Conservation (phyloP, 2,113 vertebrate species). For the Eretmochelys imbricata region DNA sequence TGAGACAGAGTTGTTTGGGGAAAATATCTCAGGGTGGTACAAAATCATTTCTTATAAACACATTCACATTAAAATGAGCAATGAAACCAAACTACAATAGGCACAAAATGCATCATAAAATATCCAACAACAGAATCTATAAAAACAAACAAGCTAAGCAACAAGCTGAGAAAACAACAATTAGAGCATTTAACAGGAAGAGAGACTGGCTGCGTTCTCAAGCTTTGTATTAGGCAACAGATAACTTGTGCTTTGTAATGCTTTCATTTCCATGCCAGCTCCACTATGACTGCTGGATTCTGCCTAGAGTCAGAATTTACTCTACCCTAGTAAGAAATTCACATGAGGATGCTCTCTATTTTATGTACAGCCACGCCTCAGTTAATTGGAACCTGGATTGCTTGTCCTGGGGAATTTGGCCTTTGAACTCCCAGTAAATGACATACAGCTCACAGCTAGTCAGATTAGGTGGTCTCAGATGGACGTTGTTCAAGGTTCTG, state of each 20-base stretch:
- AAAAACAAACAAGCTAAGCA: slow-evolving; percentile 53
- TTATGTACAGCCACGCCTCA: fast-evolving
- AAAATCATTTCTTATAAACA: slow-evolving; percentile 30
- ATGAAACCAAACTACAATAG: slow-evolving; percentile 47
- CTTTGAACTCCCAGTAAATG: neutral
- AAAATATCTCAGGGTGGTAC: neutral
- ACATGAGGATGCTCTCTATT: neutral
- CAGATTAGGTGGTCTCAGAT: neutral
- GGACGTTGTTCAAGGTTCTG: neutral
- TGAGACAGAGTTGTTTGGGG: neutral
- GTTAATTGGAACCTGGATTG: neutral
- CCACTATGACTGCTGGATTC: neutral
- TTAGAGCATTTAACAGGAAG: slow-evolving; percentile 51
- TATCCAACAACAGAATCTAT: slow-evolving; percentile 52
- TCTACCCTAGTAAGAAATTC: neutral
- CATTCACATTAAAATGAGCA: slow-evolving; percentile 54
- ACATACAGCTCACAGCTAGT: neutral
- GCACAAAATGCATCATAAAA: slow-evolving; percentile 30
- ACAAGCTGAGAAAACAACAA: slow-evolving; percentile 62
- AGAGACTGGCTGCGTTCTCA: slow-evolving; percentile 18
- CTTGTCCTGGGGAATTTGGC: neutral
- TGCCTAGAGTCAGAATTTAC: neutral
- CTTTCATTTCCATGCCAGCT: neutral
- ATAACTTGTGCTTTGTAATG: slow-evolving; percentile 20
- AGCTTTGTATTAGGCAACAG: slow-evolving; percentile 31